These are phyloP conservation scores for Diorhabda sublineata DNA, from an alignment of 1,140 invertebrate species.

Conservation along the genomic window DNA sequence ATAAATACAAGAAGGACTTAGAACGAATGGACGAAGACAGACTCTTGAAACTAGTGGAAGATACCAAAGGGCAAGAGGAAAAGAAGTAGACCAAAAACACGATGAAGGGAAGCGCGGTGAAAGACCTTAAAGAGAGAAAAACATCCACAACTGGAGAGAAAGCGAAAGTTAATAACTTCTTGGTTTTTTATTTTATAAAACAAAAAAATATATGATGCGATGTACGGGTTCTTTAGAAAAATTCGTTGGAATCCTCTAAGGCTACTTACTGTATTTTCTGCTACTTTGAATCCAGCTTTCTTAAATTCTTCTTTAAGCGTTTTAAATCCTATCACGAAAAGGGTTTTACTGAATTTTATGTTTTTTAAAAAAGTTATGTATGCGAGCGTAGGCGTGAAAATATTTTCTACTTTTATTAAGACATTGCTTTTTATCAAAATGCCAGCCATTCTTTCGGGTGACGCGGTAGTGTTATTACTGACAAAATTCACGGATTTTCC, in stretches of 20 bases:
- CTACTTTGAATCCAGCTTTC: slow-evolving; percentile 28
- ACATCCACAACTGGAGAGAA: no score
- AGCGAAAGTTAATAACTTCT: no score
- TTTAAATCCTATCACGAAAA: slow-evolving; percentile 31
- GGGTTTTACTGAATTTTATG: slow-evolving; percentile 36
- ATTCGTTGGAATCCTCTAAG: neutral
- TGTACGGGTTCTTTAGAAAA: no score
- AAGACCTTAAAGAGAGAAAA: no score
- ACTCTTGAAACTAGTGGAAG: no score
- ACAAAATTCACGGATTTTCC: slow-evolving; percentile 40
- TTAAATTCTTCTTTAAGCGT: slow-evolving; percentile 30
- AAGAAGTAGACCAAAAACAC: no score
- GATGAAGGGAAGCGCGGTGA: no score
- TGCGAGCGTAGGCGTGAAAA: slow-evolving; percentile 27
- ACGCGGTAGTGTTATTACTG: slow-evolving; percentile 36
- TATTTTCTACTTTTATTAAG: slow-evolving; percentile 24
- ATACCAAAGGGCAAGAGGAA: no score
- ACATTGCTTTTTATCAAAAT: slow-evolving; percentile 25
- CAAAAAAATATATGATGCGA: no score
- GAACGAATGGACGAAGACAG: no score
- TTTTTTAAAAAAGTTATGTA: slow-evolving; percentile 33
- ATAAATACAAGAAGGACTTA: no score
- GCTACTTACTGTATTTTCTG: slow-evolving; percentile 1
- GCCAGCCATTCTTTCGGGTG: slow-evolving; percentile 18
- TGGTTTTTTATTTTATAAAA: no score